These are phyloP conservation scores for Chirona hameri DNA, from an alignment of 2,888 invertebrate genomes.

Conservation along the genomic window DNA sequence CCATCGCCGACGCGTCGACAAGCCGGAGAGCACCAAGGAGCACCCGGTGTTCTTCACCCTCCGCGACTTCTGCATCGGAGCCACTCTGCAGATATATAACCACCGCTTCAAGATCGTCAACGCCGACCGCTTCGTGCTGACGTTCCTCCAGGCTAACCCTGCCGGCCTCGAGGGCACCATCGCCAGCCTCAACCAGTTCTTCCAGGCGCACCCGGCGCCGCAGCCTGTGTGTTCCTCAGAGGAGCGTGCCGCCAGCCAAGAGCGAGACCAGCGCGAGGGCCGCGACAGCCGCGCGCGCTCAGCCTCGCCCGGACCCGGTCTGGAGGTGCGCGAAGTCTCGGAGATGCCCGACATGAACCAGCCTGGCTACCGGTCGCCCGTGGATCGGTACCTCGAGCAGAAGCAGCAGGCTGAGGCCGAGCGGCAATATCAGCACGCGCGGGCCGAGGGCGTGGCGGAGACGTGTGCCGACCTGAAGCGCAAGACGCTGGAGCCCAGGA, in stretches of 20 bases:
- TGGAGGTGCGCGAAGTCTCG: neutral
- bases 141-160: neutral
- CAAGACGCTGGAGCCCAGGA: slow-evolving; percentile 1
- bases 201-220: slow-evolving; percentile 1
- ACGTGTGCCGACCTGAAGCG: neutral
- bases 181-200: slow-evolving; percentile 25
- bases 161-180: neutral
- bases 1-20: slow-evolving; percentile 60
- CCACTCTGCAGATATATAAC: slow-evolving; percentile 64
- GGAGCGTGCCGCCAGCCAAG: neutral
- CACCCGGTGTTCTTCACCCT: slow-evolving; percentile 73
- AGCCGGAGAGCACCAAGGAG: slow-evolving; percentile 64
- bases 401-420: neutral
- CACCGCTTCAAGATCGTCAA: slow-evolving; percentile 73
- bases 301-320: neutral
- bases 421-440: neutral
- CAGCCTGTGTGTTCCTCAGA: neutral
- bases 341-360: neutral
- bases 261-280: neutral
- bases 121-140: slow-evolving; percentile 65
- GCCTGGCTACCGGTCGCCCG: neutral
- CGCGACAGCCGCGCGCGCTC: neutral
- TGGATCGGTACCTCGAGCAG: neutral
- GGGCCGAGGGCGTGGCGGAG: neutral
- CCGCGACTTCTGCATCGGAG: slow-evolving; percentile 73